Evolutionary conservation across 2,113 vertebrate genomes (phyloP), one percentile per base, ranked within the genome.

Genomic region (Climacteris rufus): DNA sequence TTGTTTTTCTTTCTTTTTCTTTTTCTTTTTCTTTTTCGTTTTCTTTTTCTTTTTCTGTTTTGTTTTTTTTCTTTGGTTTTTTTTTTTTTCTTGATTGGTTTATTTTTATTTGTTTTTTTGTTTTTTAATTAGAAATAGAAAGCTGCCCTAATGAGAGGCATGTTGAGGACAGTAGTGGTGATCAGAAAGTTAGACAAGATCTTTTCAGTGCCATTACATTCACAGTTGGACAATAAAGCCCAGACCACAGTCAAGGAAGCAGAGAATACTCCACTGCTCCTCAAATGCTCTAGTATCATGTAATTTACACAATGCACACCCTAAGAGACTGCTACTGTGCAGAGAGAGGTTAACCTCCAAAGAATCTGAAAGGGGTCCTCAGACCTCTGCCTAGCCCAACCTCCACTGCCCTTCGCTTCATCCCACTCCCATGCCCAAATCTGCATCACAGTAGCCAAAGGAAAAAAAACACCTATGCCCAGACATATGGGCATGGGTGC

Each of bases 341-440:
- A 47, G n/a, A 53, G 11, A 47, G n/a, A 53, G 11, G 59, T 44
- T n/a, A 59, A 19, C 11, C 13, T 49, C 25, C 31, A 42, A 9
- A 7, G 14, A 68, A 57, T 15, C 10, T 24, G 18, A 21, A 63
- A 78, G 4, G 7, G 27, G 42, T 6, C 15, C 42, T 60, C 37
- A 77, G 57, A 68, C 3, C 7, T 40, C 50, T 17, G 39, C 30
- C 3, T 63, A 40, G 28, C 40, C 31, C 19, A 83, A 11, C 7
- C 10, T 50, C 22, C 18, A 27, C 23, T 37, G 25, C 30, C 7
- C 25, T 54, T 30, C 44, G 15, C 14, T 7, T 40, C 28, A 7
- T 3, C 2, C 2, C 16, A 3, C 3, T 5, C 6, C 10, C 5
- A 64, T 1, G 3, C 27, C 19, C 40, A 35, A 7, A 33, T 39